Conservation (phyloP, 2,113 vertebrate genomes). For the Perognathus longimembris region DNA sequence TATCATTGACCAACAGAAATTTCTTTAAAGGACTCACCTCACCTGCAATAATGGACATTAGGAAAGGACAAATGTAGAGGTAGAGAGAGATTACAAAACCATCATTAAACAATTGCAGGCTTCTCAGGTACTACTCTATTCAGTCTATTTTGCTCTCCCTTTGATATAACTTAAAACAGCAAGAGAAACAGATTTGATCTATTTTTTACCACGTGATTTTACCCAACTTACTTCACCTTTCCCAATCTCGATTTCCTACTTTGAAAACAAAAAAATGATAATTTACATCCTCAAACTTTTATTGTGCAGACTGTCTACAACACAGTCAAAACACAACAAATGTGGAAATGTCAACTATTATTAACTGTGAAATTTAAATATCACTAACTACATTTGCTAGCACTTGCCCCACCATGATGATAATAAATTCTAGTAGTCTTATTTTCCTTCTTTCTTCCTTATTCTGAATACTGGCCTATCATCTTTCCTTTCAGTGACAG, state of each 20-base stretch:
- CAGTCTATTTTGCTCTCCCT: not conserved
- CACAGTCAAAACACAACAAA: not conserved
- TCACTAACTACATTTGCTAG: not conserved
- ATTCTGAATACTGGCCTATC: not conserved
- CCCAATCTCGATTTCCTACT: not conserved
- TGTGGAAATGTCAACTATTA: not conserved
- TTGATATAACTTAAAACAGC: not conserved
- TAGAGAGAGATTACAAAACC: not conserved
- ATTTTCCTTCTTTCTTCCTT: not conserved
- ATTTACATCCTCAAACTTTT: not conserved
- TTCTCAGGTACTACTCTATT: not conserved
- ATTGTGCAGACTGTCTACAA: not conserved
- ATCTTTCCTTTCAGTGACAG: not conserved
- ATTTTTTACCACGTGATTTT: not conserved
- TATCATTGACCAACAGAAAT: constrained; percentile 20
- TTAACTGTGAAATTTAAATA: not conserved
- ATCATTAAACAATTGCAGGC: not conserved
- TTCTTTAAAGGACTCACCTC: not conserved
- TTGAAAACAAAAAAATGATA: not conserved
- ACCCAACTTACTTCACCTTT: not conserved
- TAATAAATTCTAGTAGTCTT: not conserved
- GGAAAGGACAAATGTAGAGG: not conserved
- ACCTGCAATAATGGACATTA: not conserved
- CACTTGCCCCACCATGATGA: not conserved
- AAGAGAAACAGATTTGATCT: not conserved